Evolutionary conservation across 1,140 invertebrate genomes (phyloP).

Genomic region (Drosophila gunungcola): DNA sequence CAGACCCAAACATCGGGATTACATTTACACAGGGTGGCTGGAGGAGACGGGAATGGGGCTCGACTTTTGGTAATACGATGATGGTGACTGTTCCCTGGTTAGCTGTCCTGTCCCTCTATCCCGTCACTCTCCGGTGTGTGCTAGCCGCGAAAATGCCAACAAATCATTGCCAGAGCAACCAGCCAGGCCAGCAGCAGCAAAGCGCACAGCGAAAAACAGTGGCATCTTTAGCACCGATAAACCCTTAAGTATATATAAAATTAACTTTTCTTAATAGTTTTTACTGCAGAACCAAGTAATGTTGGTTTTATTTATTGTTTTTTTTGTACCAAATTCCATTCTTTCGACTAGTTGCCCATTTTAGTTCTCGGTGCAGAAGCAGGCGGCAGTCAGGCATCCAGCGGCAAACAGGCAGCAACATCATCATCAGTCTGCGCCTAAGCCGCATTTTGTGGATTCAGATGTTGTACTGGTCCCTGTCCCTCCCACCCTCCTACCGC

Average conservation of each 20-base stretch:
- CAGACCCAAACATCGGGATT: constrained; percentile 61
- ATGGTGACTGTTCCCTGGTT: constrained; percentile 38
- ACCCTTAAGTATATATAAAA: too few relatives aligned
- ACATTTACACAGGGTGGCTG: constrained; percentile 63
- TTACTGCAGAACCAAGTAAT: too few relatives aligned
- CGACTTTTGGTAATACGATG: constrained; percentile 78
- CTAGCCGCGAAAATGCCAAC: constrained; percentile 71
- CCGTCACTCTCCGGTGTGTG: constrained; percentile 4
- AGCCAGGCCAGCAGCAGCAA: constrained; percentile 15
- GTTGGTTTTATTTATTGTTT: too few relatives aligned
- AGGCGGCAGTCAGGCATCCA: constrained; percentile 27
- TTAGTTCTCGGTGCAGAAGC: constrained; percentile 6
- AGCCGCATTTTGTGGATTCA: constrained; percentile 82
- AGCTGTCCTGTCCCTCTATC: constrained; percentile 5
- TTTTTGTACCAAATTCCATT: too few relatives aligned
- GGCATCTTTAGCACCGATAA: background rate
- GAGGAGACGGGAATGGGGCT: background rate
- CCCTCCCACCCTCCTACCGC: constrained; percentile 7
- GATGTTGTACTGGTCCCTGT: constrained; percentile 49
- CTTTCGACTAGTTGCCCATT: background rate
- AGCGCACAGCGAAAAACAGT: constrained; percentile 4
- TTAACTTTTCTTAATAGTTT: too few relatives aligned
- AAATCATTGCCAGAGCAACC: constrained; percentile 77
- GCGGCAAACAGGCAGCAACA: constrained; percentile 45
- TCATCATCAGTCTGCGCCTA: constrained; percentile 75